phyloP scores from a whole-genome alignment of 2,888 invertebrate genomes.

The Marronus borbonicus region DNA sequence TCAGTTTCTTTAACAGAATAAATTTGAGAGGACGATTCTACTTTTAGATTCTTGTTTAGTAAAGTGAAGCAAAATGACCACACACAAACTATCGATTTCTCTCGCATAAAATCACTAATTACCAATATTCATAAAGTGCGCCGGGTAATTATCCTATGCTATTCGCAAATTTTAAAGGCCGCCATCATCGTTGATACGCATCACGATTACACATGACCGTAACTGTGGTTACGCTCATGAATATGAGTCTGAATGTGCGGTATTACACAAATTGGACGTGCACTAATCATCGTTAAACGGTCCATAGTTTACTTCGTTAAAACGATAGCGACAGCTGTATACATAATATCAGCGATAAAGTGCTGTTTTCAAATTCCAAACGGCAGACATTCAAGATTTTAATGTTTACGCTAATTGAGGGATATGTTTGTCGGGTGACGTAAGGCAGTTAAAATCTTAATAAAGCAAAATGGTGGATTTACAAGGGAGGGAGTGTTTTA shows the following conservation, averaged over 20 bases:
- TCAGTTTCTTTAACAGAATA: too few species aligned
- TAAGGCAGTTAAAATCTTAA: neutral
- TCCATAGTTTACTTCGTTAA: conserved; percentile 9
- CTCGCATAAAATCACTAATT: too few species aligned
- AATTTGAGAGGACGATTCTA: too few species aligned
- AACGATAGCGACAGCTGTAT: conserved; percentile 7
- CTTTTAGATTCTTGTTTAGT: too few species aligned
- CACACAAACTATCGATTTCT: too few species aligned
- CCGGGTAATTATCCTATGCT: too few species aligned
- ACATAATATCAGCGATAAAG: neutral
- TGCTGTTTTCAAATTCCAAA: conserved; percentile 11
- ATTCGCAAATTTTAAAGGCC: too few species aligned
- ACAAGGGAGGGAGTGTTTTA: neutral
- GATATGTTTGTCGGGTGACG: neutral
- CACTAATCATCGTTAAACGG: neutral
- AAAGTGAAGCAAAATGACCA: too few species aligned
- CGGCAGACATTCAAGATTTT: neutral
- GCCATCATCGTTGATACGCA: too few species aligned
- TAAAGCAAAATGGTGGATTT: neutral
- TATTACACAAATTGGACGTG: neutral
- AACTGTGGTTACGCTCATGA: neutral
- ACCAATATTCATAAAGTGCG: too few species aligned
- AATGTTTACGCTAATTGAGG: conserved; percentile 7
- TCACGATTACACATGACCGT: too few species aligned
- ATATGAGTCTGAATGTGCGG: neutral